A percentile compares a stretch with the other conserved stretches of the same genome.
Conservation (phyloP, 1,140 invertebrate genomes). For the Metopolophium dirhodum region DNA sequence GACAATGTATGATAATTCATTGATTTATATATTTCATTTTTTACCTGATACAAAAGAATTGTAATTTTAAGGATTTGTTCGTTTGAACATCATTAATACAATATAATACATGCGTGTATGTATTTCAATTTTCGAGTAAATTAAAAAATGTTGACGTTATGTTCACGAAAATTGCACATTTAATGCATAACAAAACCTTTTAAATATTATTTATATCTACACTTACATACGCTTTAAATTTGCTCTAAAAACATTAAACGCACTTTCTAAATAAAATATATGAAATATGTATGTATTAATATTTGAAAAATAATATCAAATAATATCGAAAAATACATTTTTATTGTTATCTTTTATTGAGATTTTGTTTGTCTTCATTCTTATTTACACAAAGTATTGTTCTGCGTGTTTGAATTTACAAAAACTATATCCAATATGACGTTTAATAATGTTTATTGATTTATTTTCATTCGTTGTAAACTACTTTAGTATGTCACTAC, state of each 20-base stretch:
- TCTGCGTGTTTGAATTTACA: background rate
- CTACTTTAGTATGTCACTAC: background rate
- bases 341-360: background rate
- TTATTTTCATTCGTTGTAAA: background rate
- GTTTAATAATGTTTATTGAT: background rate
- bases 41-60: background rate
- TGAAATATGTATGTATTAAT: background rate
- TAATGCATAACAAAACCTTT: background rate
- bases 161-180: background rate
- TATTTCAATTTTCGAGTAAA: background rate
- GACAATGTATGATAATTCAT: background rate
- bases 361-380: background rate
- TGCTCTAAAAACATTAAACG: background rate
- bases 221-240: background rate
- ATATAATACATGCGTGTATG: background rate
- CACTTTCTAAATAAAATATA: background rate
- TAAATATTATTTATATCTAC: background rate
- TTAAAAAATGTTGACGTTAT: background rate
- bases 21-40: background rate
- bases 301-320: background rate
- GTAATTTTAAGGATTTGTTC: background rate
- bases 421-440: background rate
- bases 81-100: background rate
- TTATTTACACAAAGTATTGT: background rate
- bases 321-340: background rate